phyloP scores from a whole-genome alignment of 2,113 vertebrate species.

The Pavo muticus region DNA sequence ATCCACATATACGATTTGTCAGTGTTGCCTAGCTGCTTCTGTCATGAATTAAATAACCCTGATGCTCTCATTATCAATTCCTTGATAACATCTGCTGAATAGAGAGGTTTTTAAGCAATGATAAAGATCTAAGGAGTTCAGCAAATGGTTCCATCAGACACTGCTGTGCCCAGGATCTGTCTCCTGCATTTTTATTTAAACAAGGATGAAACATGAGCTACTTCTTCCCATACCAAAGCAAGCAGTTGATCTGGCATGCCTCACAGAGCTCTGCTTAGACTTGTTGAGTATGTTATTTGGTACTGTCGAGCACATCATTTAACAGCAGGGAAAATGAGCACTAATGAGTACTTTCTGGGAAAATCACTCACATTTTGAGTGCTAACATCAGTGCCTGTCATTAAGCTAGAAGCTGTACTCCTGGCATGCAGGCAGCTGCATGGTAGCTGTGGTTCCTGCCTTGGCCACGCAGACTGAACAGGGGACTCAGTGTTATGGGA shows the following conservation, averaged over 20 bases:
- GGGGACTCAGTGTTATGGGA: not conserved
- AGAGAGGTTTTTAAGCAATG: not conserved
- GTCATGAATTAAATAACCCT: not conserved
- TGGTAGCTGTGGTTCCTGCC: not conserved
- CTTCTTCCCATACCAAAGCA: not conserved
- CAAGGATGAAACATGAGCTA: not conserved
- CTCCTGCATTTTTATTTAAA: not conserved
- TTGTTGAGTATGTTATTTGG: not conserved
- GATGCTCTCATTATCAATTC: not conserved
- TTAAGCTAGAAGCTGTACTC: not conserved
- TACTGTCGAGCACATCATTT: accelerated
- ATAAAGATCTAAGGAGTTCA: not conserved
- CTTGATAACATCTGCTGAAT: not conserved
- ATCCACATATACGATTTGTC: not conserved
- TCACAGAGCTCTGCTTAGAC: not conserved
- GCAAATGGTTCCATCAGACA: not conserved
- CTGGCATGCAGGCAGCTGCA: not conserved
- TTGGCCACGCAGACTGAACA: not conserved
- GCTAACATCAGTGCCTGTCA: accelerated
- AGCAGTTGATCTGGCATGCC: not conserved
- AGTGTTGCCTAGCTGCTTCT: not conserved
- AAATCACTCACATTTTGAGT: not conserved
- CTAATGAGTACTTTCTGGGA: not conserved
- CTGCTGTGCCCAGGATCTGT: not conserved
- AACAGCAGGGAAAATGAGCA: not conserved